A percentile compares a stretch with the other conserved stretches of the same genome.
Conservation (phyloP, 64 coral and sea anemone species). For the Pachyseris speciosa region DNA sequence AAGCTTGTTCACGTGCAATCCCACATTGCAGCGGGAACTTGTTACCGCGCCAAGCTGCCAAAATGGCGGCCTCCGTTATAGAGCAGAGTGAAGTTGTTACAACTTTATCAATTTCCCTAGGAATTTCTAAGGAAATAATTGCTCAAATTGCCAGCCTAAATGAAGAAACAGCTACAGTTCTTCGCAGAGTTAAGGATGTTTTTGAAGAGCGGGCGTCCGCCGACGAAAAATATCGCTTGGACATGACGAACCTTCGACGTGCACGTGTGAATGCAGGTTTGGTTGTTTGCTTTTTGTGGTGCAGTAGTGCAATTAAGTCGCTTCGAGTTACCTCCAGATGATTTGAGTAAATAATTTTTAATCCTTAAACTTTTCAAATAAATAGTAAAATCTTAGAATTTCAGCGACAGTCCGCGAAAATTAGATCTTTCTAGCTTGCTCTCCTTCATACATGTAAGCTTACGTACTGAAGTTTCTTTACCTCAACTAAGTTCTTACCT, state of each 20-base stretch:
- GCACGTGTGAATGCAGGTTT: constrained; percentile 98
- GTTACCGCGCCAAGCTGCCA: constrained; percentile 74
- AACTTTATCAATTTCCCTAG: constrained; percentile 60
- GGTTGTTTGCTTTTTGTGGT: not conserved
- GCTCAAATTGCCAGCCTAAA: constrained; percentile 43
- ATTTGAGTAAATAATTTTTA: too few relatives aligned
- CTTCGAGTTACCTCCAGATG: not conserved
- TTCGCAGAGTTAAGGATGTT: constrained; percentile 45
- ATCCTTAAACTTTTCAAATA: too few relatives aligned
- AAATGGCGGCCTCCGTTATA: constrained; percentile 80
- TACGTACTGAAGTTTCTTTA: too few relatives aligned
- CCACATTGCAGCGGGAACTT: not conserved
- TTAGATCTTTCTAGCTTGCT: too few relatives aligned
- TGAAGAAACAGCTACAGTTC: constrained; percentile 57
- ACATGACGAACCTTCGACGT: constrained; percentile 86
- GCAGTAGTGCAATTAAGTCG: not conserved
- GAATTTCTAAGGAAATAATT: constrained; percentile 63
- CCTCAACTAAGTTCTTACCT: too few relatives aligned
- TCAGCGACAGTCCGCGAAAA: too few relatives aligned
- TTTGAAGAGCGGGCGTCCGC: constrained; percentile 52
- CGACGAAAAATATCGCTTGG: constrained; percentile 68
- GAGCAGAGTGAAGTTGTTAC: constrained; percentile 54
- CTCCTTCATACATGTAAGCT: too few relatives aligned
- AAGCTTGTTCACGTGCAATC: not conserved
- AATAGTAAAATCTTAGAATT: too few relatives aligned